phyloP scores from a whole-genome alignment of 1,140 invertebrate genomes.

The Atta colombica region DNA sequence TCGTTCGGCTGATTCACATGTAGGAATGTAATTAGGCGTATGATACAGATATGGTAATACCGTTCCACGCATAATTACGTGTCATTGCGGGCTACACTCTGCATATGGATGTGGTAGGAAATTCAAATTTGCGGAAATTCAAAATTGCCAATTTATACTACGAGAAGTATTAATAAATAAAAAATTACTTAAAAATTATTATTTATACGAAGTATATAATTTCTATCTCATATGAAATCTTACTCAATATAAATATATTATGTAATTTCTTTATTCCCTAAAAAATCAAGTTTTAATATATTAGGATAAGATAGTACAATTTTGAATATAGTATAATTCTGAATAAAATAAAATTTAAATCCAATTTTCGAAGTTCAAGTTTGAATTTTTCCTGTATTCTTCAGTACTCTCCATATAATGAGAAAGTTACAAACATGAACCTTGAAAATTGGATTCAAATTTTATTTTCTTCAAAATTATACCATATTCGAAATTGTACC shows the following conservation, averaged over 20 bases:
- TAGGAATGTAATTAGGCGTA: slow-evolving; percentile 75
- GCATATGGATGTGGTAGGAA: slow-evolving; percentile 12
- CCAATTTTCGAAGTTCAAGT: no score
- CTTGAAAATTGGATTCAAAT: no score
- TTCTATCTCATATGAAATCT: neutral
- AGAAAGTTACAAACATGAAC: no score
- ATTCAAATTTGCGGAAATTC: slow-evolving; percentile 13
- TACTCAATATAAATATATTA: neutral
- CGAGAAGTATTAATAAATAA: neutral
- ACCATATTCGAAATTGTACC: no score
- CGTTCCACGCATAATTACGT: slow-evolving; percentile 48
- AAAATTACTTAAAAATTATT: neutral
- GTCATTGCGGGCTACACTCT: slow-evolving; percentile 4
- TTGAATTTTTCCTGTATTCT: no score
- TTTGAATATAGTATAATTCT: no score
- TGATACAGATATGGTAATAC: slow-evolving; percentile 71
- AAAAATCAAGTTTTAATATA: neutral
- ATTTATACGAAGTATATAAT: neutral
- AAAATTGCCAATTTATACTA: neutral
- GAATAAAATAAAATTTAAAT: no score
- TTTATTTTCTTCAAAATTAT: no score
- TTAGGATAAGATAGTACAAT: neutral
- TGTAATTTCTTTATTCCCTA: neutral
- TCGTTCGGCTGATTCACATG: slow-evolving; percentile 49
- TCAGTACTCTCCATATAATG: no score